Evolutionary conservation across 2,797 vertebrate species (phyloP).

Genomic region (Balearica regulorum): DNA sequence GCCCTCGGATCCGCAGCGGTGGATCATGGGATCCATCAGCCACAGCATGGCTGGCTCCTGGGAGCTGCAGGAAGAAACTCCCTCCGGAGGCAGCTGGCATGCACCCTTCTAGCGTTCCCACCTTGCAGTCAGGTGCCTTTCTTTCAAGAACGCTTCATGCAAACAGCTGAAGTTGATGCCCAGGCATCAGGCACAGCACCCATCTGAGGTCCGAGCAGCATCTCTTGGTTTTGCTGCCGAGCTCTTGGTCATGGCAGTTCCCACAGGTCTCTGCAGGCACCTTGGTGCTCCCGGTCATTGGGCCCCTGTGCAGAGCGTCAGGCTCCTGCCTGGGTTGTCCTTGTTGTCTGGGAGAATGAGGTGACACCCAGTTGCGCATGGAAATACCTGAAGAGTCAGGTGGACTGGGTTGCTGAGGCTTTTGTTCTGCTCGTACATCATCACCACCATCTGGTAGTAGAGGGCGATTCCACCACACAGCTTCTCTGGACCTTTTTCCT

Average conservation of each 20-base stretch:
- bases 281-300: rapidly evolving
- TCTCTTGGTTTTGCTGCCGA: neutral
- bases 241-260: neutral
- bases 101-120: neutral
- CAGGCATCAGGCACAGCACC: neutral
- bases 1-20: neutral
- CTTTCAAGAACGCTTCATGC: neutral
- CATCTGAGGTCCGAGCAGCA: neutral
- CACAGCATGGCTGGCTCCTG: neutral
- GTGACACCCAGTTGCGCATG: neutral
- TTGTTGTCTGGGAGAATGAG: neutral
- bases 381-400: neutral
- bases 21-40: too few species aligned
- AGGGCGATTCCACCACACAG: rapidly evolving
- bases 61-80: neutral
- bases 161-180: rapidly evolving
- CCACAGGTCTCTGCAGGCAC: rapidly evolving
- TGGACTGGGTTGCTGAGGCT: neutral
- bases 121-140: neutral
- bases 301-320: neutral
- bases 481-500: neutral
- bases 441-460: neutral
- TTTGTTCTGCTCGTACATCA: neutral
- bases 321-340: neutral
- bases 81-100: neutral